These are phyloP conservation scores for Quiscalus mexicanus DNA, from an alignment of 2,113 vertebrate genomes.

Conservation along the genomic window DNA sequence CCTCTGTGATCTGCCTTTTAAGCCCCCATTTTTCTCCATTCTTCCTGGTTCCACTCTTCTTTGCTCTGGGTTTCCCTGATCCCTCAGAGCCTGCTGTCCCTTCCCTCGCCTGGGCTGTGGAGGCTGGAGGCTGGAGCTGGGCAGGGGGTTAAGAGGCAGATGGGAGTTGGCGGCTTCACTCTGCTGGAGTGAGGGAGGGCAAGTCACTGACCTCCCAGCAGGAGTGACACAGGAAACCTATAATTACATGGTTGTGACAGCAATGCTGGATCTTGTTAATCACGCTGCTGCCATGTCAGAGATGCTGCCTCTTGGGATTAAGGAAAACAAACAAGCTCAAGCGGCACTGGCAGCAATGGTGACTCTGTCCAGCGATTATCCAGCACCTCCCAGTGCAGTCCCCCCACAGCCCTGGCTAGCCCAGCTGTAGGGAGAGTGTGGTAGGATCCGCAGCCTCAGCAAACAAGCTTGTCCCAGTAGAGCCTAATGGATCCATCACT, in stretches of 20 bases:
- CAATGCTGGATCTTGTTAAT: constrained; percentile 70
- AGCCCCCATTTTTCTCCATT: neutral
- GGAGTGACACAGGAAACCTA: constrained; percentile 71
- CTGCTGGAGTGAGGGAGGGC: constrained; percentile 48
- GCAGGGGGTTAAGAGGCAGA: constrained; percentile 1
- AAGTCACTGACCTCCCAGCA: constrained; percentile 69
- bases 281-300: constrained; percentile 59
- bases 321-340: constrained; percentile 59
- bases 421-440: neutral
- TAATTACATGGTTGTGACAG: constrained; percentile 71
- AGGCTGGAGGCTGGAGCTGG: neutral
- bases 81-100: neutral
- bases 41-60: neutral
- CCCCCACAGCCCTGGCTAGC: neutral
- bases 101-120: neutral
- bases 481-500: neutral
- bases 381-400: neutral
- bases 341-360: neutral
- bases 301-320: constrained; percentile 64
- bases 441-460: fast-evolving
- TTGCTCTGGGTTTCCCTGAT: neutral
- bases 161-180: constrained; percentile 2
- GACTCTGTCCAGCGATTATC: neutral
- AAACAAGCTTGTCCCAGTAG: neutral
- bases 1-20: neutral